phyloP scores from a whole-genome alignment of 2,797 vertebrate genomes.

The Gorsachius magnificus region DNA sequence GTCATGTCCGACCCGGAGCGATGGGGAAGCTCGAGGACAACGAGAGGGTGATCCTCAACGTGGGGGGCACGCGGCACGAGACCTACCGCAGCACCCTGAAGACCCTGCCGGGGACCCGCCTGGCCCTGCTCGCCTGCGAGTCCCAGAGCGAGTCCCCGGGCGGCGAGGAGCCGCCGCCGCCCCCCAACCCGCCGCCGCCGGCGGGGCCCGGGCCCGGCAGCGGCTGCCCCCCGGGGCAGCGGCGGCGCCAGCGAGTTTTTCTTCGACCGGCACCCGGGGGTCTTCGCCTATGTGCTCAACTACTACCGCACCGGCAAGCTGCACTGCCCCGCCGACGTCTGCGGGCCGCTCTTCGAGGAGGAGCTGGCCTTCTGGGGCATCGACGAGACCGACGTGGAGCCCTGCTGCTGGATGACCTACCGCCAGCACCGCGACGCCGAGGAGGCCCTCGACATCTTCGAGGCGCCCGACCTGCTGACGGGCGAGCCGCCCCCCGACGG shows the following conservation, averaged over 20 bases:
- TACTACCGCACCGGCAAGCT: conserved; percentile 97
- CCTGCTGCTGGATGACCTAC: conserved; percentile 98
- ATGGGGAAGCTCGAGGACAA: conserved; percentile 96
- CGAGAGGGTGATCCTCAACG: conserved; percentile 98
- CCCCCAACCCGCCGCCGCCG: background rate
- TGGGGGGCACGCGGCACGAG: conserved; percentile 93
- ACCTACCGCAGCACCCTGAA: conserved; percentile 93
- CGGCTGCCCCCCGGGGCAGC: conserved; percentile 57
- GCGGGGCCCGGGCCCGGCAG: conserved; percentile 78
- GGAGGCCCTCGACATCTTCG: conserved; percentile 96
- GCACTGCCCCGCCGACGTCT: conserved; percentile 96
- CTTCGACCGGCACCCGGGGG: conserved; percentile 94
- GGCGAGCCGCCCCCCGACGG: conserved; percentile 67
- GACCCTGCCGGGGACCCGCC: conserved; percentile 91
- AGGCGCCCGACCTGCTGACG: conserved; percentile 81
- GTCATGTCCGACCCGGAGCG: conserved; percentile 92
- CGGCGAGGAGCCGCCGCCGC: conserved; percentile 72
- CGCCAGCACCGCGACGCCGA: conserved; percentile 95
- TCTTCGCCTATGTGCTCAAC: conserved; percentile 94
- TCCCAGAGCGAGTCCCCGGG: conserved; percentile 82
- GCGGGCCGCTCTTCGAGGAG: conserved; percentile 94
- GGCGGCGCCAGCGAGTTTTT: conserved; percentile 87
- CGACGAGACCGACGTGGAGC: conserved; percentile 97
- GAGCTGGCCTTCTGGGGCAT: conserved; percentile 97
- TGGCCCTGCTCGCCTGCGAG: conserved; percentile 92